Evolutionary conservation across 2,113 vertebrate genomes (phyloP).

Genomic region (Upupa epops): DNA sequence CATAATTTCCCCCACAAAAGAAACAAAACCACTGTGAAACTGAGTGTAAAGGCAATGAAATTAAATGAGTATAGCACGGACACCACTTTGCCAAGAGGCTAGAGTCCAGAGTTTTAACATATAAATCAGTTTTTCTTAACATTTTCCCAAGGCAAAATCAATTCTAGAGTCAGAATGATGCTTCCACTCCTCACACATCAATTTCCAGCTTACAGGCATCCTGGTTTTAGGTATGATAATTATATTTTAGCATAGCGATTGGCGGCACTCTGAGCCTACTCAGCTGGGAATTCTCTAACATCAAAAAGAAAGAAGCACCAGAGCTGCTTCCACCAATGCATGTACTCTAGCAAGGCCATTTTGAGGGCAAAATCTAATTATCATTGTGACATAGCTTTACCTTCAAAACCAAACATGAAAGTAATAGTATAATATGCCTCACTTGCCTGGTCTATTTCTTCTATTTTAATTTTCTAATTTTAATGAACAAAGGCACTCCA

Average conservation of each 20-base stretch:
- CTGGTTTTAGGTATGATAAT: background rate
- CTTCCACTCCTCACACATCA: background rate
- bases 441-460: slow-evolving; percentile 58
- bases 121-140: background rate
- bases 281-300: background rate
- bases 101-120: background rate
- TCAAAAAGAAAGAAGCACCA: background rate
- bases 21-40: background rate
- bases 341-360: slow-evolving; percentile 57
- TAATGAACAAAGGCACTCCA: slow-evolving; percentile 67
- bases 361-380: slow-evolving; percentile 75
- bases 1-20: background rate
- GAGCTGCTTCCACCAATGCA: slow-evolving; percentile 9
- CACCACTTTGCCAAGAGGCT: background rate
- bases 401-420: slow-evolving; percentile 69
- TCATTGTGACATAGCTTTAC: slow-evolving; percentile 70
- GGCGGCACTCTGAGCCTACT: background rate
- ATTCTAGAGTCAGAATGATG: background rate
- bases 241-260: background rate
- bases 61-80: background rate
- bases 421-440: slow-evolving; percentile 37
- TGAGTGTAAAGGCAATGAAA: background rate
- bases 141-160: background rate
- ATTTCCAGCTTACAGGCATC: background rate
- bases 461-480: slow-evolving; percentile 69